A percentile compares a stretch with the other conserved stretches of the same genome.
These are phyloP conservation scores for Aphaenogaster ashmeadi DNA, from an alignment of 1,140 invertebrate genomes.

Conservation along the genomic window DNA sequence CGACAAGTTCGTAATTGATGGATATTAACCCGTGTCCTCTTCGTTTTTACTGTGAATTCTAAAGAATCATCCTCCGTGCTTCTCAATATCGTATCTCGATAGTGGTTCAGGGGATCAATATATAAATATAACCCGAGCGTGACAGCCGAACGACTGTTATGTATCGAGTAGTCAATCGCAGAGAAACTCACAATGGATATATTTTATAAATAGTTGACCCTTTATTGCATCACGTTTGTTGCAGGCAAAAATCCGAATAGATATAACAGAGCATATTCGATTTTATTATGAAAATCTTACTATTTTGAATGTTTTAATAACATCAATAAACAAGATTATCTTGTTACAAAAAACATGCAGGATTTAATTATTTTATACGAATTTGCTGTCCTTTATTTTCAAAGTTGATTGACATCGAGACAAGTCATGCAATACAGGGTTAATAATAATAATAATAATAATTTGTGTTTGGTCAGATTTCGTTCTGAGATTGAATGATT, in stretches of 20 bases:
- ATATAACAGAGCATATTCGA: background rate
- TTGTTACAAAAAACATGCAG: background rate
- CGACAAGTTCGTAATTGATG: conserved; percentile 32
- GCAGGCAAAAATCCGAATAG: background rate
- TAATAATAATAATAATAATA: conserved; percentile 2
- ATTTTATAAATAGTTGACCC: conserved; percentile 61
- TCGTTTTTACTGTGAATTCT: conserved; percentile 43
- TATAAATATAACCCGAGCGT: conserved; percentile 60
- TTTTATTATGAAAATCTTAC: background rate
- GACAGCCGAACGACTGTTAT: conserved; percentile 61
- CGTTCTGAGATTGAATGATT: conserved; percentile 25
- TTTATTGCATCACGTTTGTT: conserved; percentile 30
- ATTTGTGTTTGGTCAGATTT: conserved; percentile 27
- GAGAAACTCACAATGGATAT: conserved; percentile 44
- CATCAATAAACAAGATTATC: background rate
- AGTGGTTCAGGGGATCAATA: conserved; percentile 65
- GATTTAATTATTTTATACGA: background rate
- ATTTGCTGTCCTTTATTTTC: background rate
- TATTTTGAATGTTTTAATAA: conserved; percentile 8
- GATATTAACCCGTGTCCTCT: conserved; percentile 3
- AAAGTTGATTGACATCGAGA: background rate
- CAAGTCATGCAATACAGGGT: conserved; percentile 38
- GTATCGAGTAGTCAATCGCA: conserved; percentile 59
- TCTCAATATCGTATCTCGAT: conserved; percentile 55
- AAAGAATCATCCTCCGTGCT: conserved; percentile 35